Conservation (phyloP, 2,797 vertebrate genomes). For the Peromyscus melanophrys region DNA sequence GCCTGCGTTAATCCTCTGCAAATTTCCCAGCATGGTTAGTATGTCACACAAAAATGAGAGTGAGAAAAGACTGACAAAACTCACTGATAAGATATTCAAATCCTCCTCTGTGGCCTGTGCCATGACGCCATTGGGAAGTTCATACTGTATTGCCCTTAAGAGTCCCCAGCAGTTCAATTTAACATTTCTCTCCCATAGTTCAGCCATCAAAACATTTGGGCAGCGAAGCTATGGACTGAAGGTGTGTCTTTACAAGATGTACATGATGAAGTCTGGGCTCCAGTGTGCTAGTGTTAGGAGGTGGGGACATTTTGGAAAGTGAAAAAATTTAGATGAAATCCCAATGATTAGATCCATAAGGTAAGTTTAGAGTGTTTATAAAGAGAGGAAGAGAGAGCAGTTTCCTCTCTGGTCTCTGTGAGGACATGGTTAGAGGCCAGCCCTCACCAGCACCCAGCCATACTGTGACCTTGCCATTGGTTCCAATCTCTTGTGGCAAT, state of each 20-base stretch:
- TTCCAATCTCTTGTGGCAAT: not conserved
- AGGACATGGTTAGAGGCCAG: not conserved
- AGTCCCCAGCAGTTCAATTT: not conserved
- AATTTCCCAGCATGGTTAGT: not conserved
- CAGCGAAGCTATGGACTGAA: not conserved
- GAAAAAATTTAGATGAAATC: not conserved
- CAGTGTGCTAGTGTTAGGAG: not conserved
- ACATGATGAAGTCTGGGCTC: not conserved
- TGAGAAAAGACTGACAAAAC: not conserved
- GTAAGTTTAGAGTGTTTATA: not conserved
- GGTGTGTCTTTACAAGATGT: not conserved
- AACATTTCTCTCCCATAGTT: not conserved
- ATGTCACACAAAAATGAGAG: not conserved
- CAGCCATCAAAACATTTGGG: not conserved
- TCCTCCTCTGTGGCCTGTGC: not conserved
- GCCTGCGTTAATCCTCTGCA: not conserved
- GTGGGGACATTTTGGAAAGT: not conserved
- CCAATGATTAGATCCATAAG: too few species aligned
- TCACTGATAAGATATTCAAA: not conserved
- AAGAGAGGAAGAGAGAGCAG: not conserved
- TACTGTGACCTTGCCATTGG: too few species aligned
- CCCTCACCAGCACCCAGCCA: too few species aligned
- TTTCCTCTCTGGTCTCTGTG: not conserved
- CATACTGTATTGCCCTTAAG: not conserved
- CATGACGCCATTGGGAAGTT: not conserved